phyloP scores from a whole-genome alignment of 1,140 invertebrate genomes.

The Drosophila dunni region DNA sequence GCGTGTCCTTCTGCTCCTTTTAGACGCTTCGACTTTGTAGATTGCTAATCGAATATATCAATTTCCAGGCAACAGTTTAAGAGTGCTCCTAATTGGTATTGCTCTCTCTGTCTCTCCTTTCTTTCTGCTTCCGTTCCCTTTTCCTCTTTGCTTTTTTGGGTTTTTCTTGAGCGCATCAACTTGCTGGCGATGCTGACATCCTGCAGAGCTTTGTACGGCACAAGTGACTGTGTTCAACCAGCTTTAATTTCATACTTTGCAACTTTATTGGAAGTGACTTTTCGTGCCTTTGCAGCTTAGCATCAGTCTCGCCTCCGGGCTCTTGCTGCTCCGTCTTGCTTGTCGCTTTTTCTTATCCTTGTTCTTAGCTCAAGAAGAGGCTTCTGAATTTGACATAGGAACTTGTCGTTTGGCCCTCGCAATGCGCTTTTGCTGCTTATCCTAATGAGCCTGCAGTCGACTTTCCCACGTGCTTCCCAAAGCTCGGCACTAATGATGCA shows the following conservation, averaged over 20 bases:
- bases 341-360: not conserved
- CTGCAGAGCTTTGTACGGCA: conserved; percentile 47
- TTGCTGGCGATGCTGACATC: conserved; percentile 49
- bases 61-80: conserved; percentile 68
- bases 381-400: conserved; percentile 61
- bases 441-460: conserved; percentile 54
- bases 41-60: conserved; percentile 79
- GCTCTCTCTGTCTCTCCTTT: not conserved
- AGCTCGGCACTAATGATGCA: conserved; percentile 75
- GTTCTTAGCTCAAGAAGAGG: conserved; percentile 41
- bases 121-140: not conserved
- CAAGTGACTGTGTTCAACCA: conserved; percentile 46
- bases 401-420: conserved; percentile 68
- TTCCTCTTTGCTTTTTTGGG: conserved; percentile 5
- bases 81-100: conserved; percentile 63
- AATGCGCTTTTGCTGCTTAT: conserved; percentile 76
- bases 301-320: conserved; percentile 19
- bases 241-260: conserved; percentile 51
- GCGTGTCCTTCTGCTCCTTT: conserved; percentile 6
- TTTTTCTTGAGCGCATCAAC: conserved; percentile 57
- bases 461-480: conserved; percentile 22
- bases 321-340: not conserved
- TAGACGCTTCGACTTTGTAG: conserved; percentile 34
- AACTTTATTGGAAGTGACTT: conserved; percentile 40
- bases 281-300: conserved; percentile 65